Evolutionary conservation across 2,113 vertebrate genomes (phyloP).

Genomic region (Pogona vitticeps): DNA sequence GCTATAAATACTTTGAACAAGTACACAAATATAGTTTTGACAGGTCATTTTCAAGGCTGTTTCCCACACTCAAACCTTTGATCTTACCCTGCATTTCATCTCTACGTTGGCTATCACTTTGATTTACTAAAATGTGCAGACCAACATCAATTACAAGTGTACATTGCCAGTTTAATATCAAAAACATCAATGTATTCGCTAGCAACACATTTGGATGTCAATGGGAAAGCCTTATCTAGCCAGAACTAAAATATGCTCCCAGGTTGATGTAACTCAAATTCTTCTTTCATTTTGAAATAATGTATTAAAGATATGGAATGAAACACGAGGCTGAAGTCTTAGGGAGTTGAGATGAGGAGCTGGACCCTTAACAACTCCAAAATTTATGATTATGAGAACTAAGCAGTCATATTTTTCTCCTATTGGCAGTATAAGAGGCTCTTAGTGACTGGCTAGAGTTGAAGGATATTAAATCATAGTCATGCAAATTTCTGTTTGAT

Average conservation of each 20-base stretch:
- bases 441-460: slow-evolving; percentile 66
- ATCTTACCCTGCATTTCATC: neutral
- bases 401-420: slow-evolving; percentile 65
- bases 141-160: slow-evolving; percentile 7
- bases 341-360: slow-evolving; percentile 39
- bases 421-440: slow-evolving; percentile 64
- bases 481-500: slow-evolving; percentile 71
- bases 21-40: neutral
- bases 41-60: neutral
- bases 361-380: slow-evolving; percentile 51
- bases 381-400: slow-evolving; percentile 71
- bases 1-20: neutral
- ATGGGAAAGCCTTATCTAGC: neutral
- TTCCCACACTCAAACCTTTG: neutral
- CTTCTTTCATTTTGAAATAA: slow-evolving; percentile 3
- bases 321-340: slow-evolving; percentile 30
- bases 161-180: neutral
- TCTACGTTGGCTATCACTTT: neutral
- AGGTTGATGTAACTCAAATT: neutral
- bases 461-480: slow-evolving; percentile 67
- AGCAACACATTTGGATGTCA: slow-evolving; percentile 5
- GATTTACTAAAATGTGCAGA: slow-evolving; percentile 10
- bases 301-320: slow-evolving; percentile 10
- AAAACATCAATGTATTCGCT: neutral
- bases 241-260: neutral